Percentiles rank a stretch among this genome's conserved stretches.
These are phyloP conservation scores for Gambelia wislizenii DNA, from an alignment of 2,797 vertebrate species.

Conservation along the genomic window DNA sequence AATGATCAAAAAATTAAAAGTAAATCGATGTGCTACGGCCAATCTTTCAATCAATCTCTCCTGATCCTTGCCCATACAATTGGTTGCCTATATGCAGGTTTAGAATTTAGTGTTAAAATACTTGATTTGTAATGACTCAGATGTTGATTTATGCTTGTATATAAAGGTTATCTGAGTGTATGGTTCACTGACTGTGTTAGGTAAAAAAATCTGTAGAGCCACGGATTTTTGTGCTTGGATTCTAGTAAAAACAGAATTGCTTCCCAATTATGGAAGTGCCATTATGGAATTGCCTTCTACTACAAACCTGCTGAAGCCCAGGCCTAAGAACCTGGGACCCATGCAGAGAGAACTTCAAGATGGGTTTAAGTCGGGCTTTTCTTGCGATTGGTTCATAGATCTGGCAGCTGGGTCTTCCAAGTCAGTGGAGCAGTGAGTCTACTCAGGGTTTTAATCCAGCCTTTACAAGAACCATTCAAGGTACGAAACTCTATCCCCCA, in stretches of 20 bases:
- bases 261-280: not conserved
- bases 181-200: not conserved
- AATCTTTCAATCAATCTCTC: not conserved
- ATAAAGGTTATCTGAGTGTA: not conserved
- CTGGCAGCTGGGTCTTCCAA: too few species aligned
- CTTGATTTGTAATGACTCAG: not conserved
- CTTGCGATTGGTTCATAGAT: too few species aligned
- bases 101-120: not conserved
- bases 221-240: too few species aligned
- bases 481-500: too few species aligned
- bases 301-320: not conserved
- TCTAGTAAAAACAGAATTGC: not conserved
- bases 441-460: too few species aligned
- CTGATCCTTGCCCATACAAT: not conserved
- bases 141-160: not conserved
- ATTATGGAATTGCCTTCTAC: not conserved
- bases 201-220: too few species aligned
- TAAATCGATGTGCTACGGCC: not conserved
- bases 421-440: too few species aligned
- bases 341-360: not conserved
- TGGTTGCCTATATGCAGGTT: not conserved
- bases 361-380: too few species aligned
- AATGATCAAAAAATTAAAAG: not conserved
- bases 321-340: not conserved
- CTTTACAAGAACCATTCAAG: too few species aligned